These are phyloP conservation scores for Chaetops frenatus DNA, from an alignment of 2,113 vertebrate species.

Conservation along the genomic window DNA sequence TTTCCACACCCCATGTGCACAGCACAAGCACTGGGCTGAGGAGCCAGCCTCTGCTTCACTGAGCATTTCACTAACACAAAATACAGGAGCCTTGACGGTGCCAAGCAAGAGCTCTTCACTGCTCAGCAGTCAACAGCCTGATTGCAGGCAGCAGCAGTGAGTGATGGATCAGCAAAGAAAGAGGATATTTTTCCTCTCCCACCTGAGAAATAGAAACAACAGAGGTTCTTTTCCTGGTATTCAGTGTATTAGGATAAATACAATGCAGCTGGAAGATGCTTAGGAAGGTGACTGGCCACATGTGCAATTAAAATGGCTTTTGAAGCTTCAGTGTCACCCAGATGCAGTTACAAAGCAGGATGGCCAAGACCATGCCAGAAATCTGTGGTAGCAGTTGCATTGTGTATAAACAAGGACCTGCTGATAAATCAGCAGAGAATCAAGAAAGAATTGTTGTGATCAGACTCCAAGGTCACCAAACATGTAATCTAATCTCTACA, in stretches of 20 bases:
- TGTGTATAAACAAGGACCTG: background rate
- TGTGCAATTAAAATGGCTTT: background rate
- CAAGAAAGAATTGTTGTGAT: background rate
- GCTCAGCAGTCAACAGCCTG: background rate
- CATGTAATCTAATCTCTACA: background rate
- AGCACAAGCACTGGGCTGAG: fast-evolving
- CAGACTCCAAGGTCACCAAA: background rate
- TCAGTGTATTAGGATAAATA: background rate
- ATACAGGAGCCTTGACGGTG: background rate
- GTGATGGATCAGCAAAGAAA: background rate
- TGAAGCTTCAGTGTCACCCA: background rate
- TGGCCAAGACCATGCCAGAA: background rate
- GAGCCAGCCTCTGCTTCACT: background rate
- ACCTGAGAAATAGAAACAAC: background rate
- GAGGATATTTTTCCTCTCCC: background rate
- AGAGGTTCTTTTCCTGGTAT: background rate
- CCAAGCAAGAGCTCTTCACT: background rate
- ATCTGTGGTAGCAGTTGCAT: background rate
- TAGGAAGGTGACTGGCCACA: background rate
- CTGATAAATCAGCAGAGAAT: background rate
- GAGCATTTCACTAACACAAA: background rate
- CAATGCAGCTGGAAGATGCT: background rate
- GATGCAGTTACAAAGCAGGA: background rate
- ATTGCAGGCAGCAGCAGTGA: background rate
- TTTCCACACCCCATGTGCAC: background rate